Conservation (phyloP, 2,113 vertebrate species). For the Tichodroma muraria region DNA sequence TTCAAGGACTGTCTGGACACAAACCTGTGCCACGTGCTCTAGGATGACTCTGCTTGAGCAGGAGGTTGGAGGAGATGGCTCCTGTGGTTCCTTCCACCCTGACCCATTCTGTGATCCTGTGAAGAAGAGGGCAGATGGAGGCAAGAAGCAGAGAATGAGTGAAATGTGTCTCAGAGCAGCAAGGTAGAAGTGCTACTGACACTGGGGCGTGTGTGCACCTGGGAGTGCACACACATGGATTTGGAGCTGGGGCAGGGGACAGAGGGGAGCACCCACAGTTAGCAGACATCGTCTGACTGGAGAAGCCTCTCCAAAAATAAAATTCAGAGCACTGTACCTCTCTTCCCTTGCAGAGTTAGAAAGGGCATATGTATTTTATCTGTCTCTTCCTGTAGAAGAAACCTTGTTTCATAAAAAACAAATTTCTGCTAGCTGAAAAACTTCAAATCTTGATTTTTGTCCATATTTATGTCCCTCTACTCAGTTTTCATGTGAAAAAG, state of each 20-base stretch:
- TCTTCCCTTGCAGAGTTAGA: not conserved
- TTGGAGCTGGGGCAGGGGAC: not conserved
- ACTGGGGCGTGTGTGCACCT: not conserved
- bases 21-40: not conserved
- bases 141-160: not conserved
- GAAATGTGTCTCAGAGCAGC: not conserved
- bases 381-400: not conserved
- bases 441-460: not conserved
- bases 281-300: fast-evolving
- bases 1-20: not conserved
- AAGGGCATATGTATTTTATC: not conserved
- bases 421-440: not conserved
- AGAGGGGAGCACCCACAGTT: not conserved
- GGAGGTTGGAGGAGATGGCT: not conserved
- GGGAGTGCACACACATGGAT: not conserved
- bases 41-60: not conserved
- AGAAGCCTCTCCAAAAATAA: not conserved
- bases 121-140: not conserved
- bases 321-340: not conserved
- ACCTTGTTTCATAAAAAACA: not conserved
- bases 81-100: not conserved
- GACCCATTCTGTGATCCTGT: not conserved
- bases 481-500: not conserved
- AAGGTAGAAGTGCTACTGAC: not conserved
- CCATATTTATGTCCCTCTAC: not conserved